phyloP scores from a whole-genome alignment of 2,113 vertebrate genomes.

The Ammodytes dubius region DNA sequence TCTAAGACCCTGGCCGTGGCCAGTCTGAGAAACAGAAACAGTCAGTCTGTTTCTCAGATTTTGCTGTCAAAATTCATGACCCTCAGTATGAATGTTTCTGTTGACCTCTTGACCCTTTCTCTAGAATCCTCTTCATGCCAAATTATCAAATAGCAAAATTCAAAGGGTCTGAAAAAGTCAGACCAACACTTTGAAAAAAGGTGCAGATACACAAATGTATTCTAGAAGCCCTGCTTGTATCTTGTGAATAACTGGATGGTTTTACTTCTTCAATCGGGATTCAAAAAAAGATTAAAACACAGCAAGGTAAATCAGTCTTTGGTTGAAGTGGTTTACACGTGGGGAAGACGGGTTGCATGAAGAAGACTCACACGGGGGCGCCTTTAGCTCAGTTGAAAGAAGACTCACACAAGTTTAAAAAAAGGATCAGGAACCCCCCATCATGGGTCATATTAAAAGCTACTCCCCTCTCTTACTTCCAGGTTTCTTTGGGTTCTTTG shows the following conservation, averaged over 20 bases:
- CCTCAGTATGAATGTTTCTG: no score
- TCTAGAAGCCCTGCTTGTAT: not conserved
- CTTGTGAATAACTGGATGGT: not conserved
- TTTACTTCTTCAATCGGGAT: not conserved
- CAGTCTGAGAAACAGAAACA: no score
- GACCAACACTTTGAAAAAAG: no score
- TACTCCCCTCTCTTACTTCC: not conserved
- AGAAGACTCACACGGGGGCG: not conserved
- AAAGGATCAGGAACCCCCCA: not conserved
- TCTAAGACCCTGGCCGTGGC: no score
- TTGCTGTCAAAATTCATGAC: no score
- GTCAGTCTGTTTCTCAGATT: no score
- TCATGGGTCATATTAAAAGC: not conserved
- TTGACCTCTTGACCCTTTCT: no score
- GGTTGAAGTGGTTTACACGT: not conserved
- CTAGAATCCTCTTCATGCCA: no score
- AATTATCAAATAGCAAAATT: no score
- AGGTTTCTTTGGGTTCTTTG: slow-evolving; percentile 94
- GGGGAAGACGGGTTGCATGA: not conserved
- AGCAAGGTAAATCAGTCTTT: not conserved
- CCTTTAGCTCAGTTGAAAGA: no score
- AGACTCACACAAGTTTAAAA: not conserved
- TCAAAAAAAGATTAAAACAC: not conserved
- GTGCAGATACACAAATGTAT: no score
- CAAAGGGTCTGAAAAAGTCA: no score